Base-by-base conservation (phyloP, 1,140 invertebrate species). In the Microplitis mediator region DNA sequence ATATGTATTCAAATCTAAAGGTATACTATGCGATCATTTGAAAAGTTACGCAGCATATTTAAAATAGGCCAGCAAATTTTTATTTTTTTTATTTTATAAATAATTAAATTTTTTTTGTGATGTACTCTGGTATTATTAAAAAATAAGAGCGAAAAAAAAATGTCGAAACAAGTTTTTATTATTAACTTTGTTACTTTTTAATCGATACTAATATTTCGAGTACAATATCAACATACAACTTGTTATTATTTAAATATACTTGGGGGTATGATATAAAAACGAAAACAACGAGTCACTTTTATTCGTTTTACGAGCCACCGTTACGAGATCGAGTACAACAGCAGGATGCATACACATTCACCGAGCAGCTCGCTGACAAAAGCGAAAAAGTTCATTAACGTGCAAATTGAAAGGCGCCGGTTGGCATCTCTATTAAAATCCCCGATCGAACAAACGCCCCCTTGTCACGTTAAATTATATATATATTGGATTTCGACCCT, bases 351-450 rank as follows among this genome's bases (percentile, higher is more conserved):
- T 45, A 11, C 8, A 45, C 11, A 45, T 45, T 9, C 11, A 8
- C 6, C 6, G 39, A 45, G 64, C 39, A n/a, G 54, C 34, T 3
- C 9, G 60, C 31, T 16, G 51, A 65, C 23, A 23, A 65, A 35
- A 64, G 45, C 51, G 69, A 73, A 81, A 82, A 82, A 78, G 76
- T 78, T 81, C 80, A 82, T 82, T 81, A 80, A 81, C 73, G 80
- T 77, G 78, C 76, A 82, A 83, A 83, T 80, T 76, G 78, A 82
- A 77, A 79, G 74, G 72, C 76, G 71, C 65, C 72, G 74, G 62
- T 72, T 72, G 54, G 56, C 71, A 72, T 72, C 71, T 72, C 64
- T 67, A 67, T 72, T 72, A 67, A 72, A 58, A 67, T 67, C 39
- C 31, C 50, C 45, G 65, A 67, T 52, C 65, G 50, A 67, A 67